These are phyloP conservation scores for Nemapogon koenigi DNA, from an alignment of 2,888 invertebrate genomes.

Conservation along the genomic window DNA sequence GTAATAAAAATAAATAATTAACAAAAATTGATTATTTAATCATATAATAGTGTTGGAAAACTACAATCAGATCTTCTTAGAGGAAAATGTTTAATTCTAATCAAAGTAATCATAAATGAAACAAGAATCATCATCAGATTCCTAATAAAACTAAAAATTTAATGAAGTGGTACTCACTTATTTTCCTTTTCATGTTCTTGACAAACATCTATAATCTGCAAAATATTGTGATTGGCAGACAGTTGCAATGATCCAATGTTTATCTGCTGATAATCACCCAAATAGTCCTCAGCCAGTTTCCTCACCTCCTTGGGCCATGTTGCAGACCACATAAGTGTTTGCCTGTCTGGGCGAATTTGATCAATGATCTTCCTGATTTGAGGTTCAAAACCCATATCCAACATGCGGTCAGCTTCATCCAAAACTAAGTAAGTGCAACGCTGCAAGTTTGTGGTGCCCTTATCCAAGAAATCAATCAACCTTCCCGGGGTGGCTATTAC, in stretches of 20 bases:
- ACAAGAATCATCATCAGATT: conserved; percentile 15
- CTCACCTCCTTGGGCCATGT: conserved; percentile 99
- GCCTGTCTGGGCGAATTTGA: conserved; percentile 92
- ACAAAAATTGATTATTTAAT: neutral
- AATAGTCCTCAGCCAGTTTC: conserved; percentile 90
- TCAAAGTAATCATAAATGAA: conserved; percentile 27
- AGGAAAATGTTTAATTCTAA: conserved; percentile 35
- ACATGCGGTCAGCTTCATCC: conserved; percentile 94
- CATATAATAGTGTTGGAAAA: neutral
- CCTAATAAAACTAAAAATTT: conserved; percentile 3
- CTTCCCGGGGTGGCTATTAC: conserved; percentile 91
- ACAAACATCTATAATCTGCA: conserved; percentile 87
- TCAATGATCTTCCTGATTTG: conserved; percentile 93
- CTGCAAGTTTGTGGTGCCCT: conserved; percentile 74
- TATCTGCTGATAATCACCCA: conserved; percentile 87
- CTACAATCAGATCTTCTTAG: conserved; percentile 58
- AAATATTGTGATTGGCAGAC: conserved; percentile 90
- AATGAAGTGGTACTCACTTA: conserved; percentile 36
- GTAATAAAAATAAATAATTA: conserved; percentile 14
- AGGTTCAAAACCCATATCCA: conserved; percentile 98
- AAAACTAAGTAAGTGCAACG: conserved; percentile 85
- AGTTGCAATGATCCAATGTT: conserved; percentile 90
- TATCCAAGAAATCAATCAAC: conserved; percentile 83
- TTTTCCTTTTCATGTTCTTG: conserved; percentile 86
- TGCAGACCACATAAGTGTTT: conserved; percentile 98